phyloP scores from a whole-genome alignment of 2,888 invertebrate genomes.

The Melanostoma mellinum region DNA sequence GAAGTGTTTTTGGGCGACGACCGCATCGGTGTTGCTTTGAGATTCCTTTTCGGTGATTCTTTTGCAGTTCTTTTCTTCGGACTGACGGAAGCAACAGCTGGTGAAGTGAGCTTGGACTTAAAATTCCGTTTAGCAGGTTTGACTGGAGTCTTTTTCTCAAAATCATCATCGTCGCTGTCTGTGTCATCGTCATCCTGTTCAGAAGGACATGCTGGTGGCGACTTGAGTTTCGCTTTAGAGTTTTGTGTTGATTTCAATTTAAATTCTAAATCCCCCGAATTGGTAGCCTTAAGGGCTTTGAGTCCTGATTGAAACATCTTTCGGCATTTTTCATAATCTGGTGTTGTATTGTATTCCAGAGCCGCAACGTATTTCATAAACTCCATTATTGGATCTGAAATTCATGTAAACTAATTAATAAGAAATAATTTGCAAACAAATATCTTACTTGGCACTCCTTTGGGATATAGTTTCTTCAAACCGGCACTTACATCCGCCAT shows the following conservation, averaged over 20 bases:
- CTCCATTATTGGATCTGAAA: conserved; percentile 85
- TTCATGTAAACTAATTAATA: conserved; percentile 20
- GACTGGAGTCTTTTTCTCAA: conserved; percentile 39
- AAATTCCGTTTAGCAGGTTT: conserved; percentile 22
- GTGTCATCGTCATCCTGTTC: conserved; percentile 3
- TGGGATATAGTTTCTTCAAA: conserved; percentile 78
- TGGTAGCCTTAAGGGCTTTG: conserved; percentile 84
- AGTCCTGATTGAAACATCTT: conserved; percentile 86
- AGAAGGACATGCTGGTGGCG: conserved; percentile 15
- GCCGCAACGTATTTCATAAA: conserved; percentile 87
- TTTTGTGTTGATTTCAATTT: conserved; percentile 72
- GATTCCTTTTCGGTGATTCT: conserved; percentile 45
- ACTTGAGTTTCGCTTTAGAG: conserved; percentile 43
- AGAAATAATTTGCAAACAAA: conserved; percentile 2
- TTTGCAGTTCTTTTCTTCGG: conserved; percentile 35
- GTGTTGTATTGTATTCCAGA: conserved; percentile 87
- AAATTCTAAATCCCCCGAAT: conserved; percentile 84
- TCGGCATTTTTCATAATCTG: conserved; percentile 89
- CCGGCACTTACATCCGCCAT: conserved; percentile 83
- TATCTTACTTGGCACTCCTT: conserved; percentile 81
- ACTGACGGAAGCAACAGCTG: background rate
- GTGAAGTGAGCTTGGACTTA: conserved; percentile 7
- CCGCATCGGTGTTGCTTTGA: conserved; percentile 32
- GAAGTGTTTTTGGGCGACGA: conserved; percentile 72
- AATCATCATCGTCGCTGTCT: conserved; percentile 43